Percentiles rank a stretch among this genome's conserved stretches.
These are phyloP conservation scores for Drosophila willistoni DNA, from an alignment of 1,140 invertebrate genomes.

Conservation along the genomic window DNA sequence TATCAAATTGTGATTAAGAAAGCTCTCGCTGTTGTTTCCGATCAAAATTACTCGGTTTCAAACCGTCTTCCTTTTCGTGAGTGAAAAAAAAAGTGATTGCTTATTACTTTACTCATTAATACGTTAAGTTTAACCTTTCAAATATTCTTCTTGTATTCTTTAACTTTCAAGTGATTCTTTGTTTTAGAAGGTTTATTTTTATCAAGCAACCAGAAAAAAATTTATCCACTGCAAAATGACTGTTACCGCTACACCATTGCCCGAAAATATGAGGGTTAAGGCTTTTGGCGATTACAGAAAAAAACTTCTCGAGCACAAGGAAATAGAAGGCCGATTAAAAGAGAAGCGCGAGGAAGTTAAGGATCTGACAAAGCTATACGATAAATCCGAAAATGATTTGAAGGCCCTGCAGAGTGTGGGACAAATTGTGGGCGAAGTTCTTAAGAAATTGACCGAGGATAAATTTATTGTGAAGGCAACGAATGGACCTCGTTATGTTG, in stretches of 20 bases:
- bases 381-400: constrained; percentile 99
- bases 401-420: constrained; percentile 99
- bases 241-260: constrained; percentile 84
- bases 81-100: too few relatives aligned
- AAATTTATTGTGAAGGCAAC: constrained; percentile 99
- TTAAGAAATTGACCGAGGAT: constrained; percentile 99
- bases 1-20: too few relatives aligned
- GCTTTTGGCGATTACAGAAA: constrained; percentile 96
- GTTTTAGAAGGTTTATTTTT: too few relatives aligned
- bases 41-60: too few relatives aligned
- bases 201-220: too few relatives aligned
- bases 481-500: constrained; percentile 99
- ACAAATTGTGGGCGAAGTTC: constrained; percentile 99
- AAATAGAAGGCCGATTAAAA: constrained; percentile 97
- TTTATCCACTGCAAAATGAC: constrained; percentile 47
- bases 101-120: too few relatives aligned
- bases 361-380: constrained; percentile 98
- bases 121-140: too few relatives aligned
- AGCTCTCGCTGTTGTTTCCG: too few relatives aligned
- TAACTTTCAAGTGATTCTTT: too few relatives aligned
- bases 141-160: too few relatives aligned
- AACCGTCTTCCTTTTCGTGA: too few relatives aligned
- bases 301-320: constrained; percentile 97
- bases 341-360: constrained; percentile 98
- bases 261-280: constrained; percentile 91